Percentiles rank a stretch among this genome's conserved stretches.
These are phyloP conservation scores for Leptinotarsa juncta DNA, from an alignment of 2,888 invertebrate genomes.

Conservation along the genomic window DNA sequence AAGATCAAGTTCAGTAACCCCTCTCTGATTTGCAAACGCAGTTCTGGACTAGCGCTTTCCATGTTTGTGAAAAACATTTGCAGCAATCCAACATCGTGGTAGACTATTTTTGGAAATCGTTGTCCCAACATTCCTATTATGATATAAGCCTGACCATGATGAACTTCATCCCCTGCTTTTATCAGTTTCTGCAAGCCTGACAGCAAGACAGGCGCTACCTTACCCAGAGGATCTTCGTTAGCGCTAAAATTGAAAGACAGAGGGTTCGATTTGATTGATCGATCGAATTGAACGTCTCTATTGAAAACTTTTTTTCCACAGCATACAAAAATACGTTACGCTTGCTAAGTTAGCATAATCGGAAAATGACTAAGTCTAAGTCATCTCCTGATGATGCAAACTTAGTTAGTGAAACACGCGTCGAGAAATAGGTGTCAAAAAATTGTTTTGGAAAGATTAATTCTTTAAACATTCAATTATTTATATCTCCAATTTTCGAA, in stretches of 20 bases:
- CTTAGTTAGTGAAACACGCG: no score
- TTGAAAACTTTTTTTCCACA: no score
- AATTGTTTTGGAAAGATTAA: no score
- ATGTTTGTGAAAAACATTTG: constrained; percentile 68
- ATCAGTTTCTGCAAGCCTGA: constrained; percentile 80
- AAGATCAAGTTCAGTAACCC: constrained; percentile 60
- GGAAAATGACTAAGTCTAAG: no score
- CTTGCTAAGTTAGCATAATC: no score
- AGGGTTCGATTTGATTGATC: neutral
- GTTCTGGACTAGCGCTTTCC: constrained; percentile 63
- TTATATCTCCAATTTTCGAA: no score
- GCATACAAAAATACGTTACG: no score
- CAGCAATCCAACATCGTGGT: constrained; percentile 74
- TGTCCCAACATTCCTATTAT: constrained; percentile 78
- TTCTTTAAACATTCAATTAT: no score
- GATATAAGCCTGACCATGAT: constrained; percentile 78
- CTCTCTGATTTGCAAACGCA: constrained; percentile 62
- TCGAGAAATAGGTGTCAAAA: no score
- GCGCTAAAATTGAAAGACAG: constrained; percentile 67
- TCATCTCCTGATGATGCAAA: no score
- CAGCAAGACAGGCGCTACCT: constrained; percentile 79
- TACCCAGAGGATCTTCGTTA: constrained; percentile 71
- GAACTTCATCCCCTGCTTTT: constrained; percentile 72
- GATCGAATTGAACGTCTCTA: neutral
- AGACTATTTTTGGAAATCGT: constrained; percentile 73